Conservation (phyloP, 1,140 invertebrate species). For the Diplogasteroides magnus region DNA sequence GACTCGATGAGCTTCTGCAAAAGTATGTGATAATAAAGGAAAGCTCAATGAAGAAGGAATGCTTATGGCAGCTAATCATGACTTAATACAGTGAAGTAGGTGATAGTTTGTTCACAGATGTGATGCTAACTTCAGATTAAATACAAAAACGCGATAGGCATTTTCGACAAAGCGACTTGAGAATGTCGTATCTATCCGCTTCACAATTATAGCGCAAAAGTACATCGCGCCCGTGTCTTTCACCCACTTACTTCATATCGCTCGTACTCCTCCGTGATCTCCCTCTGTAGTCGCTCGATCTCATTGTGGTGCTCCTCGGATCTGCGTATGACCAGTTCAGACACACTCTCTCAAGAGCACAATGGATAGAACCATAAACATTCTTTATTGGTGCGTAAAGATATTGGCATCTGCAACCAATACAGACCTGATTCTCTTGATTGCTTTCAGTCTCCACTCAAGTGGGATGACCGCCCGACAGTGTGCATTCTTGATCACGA, state of each 20-base stretch:
- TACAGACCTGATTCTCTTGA: background rate
- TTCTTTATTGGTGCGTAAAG: background rate
- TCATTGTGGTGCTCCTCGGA: no score
- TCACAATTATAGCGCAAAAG: no score
- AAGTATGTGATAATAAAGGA: background rate
- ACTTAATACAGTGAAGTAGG: no score
- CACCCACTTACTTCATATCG: background rate
- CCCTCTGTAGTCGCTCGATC: background rate
- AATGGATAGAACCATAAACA: background rate
- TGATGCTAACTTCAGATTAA: no score
- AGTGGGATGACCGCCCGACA: background rate
- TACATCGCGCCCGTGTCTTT: no score
- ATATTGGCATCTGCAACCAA: no score
- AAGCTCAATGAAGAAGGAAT: background rate
- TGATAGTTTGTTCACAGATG: no score
- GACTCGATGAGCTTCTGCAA: background rate
- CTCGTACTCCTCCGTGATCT: background rate
- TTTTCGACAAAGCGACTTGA: no score
- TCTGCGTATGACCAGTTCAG: background rate
- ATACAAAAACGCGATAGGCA: no score
- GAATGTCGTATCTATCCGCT: no score
- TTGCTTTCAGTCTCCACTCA: background rate
- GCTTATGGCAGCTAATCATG: no score
- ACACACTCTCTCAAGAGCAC: background rate
- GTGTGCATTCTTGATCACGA: background rate